Evolutionary conservation across 2,113 vertebrate genomes (phyloP).

Genomic region (Smithornis capensis): DNA sequence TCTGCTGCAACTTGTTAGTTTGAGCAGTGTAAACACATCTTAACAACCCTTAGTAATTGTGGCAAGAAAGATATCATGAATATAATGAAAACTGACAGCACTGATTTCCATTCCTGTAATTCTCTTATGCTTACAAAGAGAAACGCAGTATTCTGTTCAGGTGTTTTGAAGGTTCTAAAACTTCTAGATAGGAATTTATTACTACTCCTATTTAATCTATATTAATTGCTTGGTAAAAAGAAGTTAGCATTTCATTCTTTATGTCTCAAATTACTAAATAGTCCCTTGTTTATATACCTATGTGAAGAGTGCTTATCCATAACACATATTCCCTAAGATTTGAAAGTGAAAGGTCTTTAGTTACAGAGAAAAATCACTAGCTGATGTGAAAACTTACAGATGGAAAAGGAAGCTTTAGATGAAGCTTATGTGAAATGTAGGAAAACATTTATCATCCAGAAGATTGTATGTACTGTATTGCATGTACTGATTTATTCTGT

Average conservation of each 20-base stretch:
- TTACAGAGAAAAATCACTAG: not conserved
- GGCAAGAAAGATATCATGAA: constrained; percentile 11
- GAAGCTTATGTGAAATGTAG: not conserved
- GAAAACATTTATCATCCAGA: not conserved
- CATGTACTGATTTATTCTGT: not conserved
- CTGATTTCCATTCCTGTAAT: constrained; percentile 25
- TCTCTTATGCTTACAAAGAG: not conserved
- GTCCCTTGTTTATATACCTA: not conserved
- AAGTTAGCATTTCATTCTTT: not conserved
- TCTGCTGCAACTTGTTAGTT: constrained; percentile 65
- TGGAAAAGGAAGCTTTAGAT: not conserved
- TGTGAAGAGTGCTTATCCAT: not conserved
- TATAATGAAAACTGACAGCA: constrained; percentile 69
- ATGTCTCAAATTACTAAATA: not conserved
- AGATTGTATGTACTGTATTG: no score
- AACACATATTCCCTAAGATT: not conserved
- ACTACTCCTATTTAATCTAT: not conserved
- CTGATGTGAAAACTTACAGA: not conserved
- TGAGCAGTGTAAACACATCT: constrained; percentile 53
- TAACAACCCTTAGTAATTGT: constrained; percentile 61
- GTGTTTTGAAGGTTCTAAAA: not conserved
- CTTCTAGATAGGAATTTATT: not conserved
- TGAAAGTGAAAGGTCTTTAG: not conserved
- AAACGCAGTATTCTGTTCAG: not conserved
- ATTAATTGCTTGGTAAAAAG: not conserved